These are phyloP conservation scores for Hemicentrotus pulcherrimus DNA, from an alignment of 35 echinoderm and acorn worm genomes.

Conservation along the genomic window DNA sequence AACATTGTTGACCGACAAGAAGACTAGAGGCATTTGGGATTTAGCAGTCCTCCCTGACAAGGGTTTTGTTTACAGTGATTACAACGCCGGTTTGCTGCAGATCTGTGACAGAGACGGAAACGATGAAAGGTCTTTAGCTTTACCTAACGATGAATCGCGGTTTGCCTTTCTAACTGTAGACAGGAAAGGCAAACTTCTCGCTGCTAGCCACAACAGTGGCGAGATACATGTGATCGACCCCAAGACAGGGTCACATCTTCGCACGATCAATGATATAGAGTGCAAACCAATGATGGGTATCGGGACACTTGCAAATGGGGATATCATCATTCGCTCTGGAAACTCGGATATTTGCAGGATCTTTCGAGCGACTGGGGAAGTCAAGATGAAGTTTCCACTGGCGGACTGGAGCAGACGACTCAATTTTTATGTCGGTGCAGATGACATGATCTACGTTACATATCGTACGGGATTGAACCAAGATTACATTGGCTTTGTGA, in stretches of 20 bases:
- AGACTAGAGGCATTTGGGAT: background rate
- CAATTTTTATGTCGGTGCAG: constrained; percentile 1
- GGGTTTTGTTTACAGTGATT: constrained; percentile 20
- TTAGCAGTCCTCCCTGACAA: background rate
- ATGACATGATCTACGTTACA: constrained; percentile 35
- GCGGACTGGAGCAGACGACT: constrained; percentile 12
- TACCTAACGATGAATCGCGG: constrained; percentile 2
- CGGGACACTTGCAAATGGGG: background rate
- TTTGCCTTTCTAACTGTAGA: constrained; percentile 26
- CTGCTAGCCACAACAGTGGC: background rate
- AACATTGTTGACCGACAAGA: background rate
- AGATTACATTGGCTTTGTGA: background rate
- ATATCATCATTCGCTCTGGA: background rate
- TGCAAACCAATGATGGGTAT: background rate
- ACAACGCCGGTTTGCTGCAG: background rate
- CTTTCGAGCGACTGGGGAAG: background rate
- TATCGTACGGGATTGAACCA: background rate
- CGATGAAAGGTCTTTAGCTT: background rate
- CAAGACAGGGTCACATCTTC: background rate
- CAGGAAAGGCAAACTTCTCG: background rate
- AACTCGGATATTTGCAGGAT: background rate
- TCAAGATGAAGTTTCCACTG: constrained; percentile 12
- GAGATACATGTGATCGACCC: constrained; percentile 4
- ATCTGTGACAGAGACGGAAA: background rate
- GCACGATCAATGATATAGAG: background rate